Evolutionary conservation across 2,888 invertebrate species (phyloP).

Genomic region (Daptonema setosum): DNA sequence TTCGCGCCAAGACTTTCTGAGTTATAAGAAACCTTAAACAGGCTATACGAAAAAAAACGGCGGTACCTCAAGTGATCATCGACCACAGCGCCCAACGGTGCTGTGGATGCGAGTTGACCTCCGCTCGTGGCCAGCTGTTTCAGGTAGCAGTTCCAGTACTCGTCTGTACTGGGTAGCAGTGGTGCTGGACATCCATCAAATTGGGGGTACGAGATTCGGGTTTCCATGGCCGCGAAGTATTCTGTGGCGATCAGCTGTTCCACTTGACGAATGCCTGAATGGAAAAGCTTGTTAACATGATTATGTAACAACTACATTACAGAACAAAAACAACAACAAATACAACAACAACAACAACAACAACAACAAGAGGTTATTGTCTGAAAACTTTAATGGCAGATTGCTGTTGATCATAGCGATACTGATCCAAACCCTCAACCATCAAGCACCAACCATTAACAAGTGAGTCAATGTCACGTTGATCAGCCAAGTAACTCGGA

Average conservation of each 20-base stretch:
- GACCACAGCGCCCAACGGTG: constrained; percentile 2
- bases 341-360: no score
- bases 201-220: constrained; percentile 5
- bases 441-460: no score
- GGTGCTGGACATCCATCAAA: constrained; percentile 5
- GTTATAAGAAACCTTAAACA: no score
- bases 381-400: no score
- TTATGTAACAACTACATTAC: no score
- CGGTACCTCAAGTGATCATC: background rate
- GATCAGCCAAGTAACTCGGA: constrained; percentile 8
- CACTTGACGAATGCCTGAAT: constrained; percentile 7
- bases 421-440: no score
- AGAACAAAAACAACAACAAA: no score
- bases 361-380: no score
- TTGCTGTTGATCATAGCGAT: no score
- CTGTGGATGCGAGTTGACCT: constrained; percentile 5
- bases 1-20: no score
- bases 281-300: no score
- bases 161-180: background rate
- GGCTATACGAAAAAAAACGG: no score
- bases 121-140: constrained; percentile 7
- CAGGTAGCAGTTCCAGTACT: constrained; percentile 7
- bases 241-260: constrained; percentile 6
- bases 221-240: constrained; percentile 6
- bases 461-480: constrained; percentile 5